Conservation (phyloP, 2,888 invertebrate genomes). For the Patella pellucida region DNA sequence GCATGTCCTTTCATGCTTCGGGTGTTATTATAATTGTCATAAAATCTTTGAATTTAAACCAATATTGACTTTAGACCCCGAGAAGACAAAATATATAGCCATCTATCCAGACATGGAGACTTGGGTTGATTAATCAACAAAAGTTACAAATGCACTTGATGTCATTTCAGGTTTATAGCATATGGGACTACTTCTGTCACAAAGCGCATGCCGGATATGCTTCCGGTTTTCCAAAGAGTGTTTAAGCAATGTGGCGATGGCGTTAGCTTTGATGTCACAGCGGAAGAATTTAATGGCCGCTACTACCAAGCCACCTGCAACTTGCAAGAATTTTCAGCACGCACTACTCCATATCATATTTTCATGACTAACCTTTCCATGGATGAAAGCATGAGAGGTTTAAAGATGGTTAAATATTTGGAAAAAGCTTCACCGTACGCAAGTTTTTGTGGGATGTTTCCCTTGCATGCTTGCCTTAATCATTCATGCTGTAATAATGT, state of each 20-base stretch:
- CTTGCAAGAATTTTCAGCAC: conserved; percentile 56
- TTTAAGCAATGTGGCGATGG: conserved; percentile 54
- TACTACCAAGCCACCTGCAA: conserved; percentile 64
- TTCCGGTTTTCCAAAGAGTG: conserved; percentile 46
- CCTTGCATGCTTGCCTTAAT: conserved; percentile 62
- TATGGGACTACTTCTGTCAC: conserved; percentile 51
- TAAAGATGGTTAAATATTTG: conserved; percentile 46
- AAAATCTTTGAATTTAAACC: no score
- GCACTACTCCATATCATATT: conserved; percentile 50
- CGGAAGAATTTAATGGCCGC: conserved; percentile 59
- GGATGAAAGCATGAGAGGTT: conserved; percentile 40
- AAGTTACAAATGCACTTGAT: neutral
- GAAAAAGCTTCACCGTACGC: conserved; percentile 45
- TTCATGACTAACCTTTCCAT: conserved; percentile 41
- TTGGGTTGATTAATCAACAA: no score
- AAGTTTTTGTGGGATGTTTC: conserved; percentile 59
- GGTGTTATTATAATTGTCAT: no score
- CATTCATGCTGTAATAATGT: conserved; percentile 64
- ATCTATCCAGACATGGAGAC: no score
- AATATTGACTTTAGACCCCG: no score
- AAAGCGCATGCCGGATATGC: conserved; percentile 49
- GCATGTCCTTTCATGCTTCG: no score
- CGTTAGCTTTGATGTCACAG: conserved; percentile 50
- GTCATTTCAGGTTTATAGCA: conserved; percentile 55
- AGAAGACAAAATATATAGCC: no score